Base-by-base conservation (phyloP, 2,113 vertebrate species). In the Globicephala melas region DNA sequence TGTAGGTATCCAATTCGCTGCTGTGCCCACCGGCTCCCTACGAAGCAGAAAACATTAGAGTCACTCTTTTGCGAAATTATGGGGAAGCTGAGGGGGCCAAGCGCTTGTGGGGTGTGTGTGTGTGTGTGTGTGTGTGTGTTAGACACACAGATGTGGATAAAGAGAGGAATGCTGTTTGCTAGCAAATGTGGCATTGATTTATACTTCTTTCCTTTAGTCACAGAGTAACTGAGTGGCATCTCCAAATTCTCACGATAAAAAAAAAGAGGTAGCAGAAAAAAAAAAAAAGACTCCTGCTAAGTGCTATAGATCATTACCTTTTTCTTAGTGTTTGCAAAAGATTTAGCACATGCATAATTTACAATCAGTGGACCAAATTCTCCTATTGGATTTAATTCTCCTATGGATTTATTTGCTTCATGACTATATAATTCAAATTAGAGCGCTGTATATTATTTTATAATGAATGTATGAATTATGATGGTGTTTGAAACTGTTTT, bases 31-130 rank as follows among this genome's bases (percentile, higher is more conserved):
- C 0, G 41, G 86, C 74, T 98, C 94, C 96, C 98, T 90, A 91
- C 44, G 10, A 96, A 18, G 92, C 96, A 93, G 98, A 93, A 94
- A 96, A 92, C 97, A 97, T 91, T 1, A 12, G 96, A 94, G 95
- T 92, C 95, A 96, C 87, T 97, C 98, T 98, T 97, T 98, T 98
- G 97, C 98, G 92, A 95, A 98, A 88, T 97, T 71, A 82, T 13
- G 0, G 63, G 38, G 95, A 93, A 93, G 76, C 47, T 4, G 77
- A 96, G 96, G 84, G 13, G 33, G 67, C 81, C 21, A 50, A 20
- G 50, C 31, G 4, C 33, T 21, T 28, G 28, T 25, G 68, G 7
- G 10, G 10, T 28, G 68, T 25, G 23, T 86, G 53, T 47, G 8
- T 63, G n/a, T 18, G 60, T 18, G 50, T 50, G 55, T n/a, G 10